These are phyloP conservation scores for Scaptomyza montana DNA, from an alignment of 1,140 invertebrate species.

Conservation along the genomic window DNA sequence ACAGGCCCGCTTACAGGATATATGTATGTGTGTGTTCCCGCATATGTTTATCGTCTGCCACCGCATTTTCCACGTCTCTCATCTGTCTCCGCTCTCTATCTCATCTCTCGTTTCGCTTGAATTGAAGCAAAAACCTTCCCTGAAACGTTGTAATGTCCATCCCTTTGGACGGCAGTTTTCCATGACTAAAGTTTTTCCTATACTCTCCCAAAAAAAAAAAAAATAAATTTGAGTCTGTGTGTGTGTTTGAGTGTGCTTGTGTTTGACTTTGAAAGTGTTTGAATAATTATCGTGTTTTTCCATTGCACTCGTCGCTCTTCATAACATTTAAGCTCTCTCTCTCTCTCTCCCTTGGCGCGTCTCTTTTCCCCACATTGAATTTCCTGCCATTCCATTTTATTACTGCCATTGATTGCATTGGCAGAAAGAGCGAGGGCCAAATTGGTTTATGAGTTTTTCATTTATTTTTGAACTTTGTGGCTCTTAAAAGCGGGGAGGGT, in stretches of 20 bases:
- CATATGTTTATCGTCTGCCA: slow-evolving; percentile 68
- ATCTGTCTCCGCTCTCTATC: background rate
- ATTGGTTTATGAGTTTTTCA: slow-evolving; percentile 56
- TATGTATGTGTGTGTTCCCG: slow-evolving; percentile 45
- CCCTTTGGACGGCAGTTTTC: slow-evolving; percentile 53
- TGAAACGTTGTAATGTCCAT: slow-evolving; percentile 30
- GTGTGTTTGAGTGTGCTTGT: slow-evolving; percentile 27
- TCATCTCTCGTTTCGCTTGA: slow-evolving; percentile 45
- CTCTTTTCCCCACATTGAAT: slow-evolving; percentile 13
- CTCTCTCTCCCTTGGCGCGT: background rate
- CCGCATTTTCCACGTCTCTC: slow-evolving; percentile 34
- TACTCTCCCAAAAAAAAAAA: slow-evolving; percentile 11
- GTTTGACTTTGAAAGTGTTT: slow-evolving; percentile 77
- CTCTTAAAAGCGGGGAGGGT: slow-evolving; percentile 9
- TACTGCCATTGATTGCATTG: slow-evolving; percentile 42
- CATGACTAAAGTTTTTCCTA: slow-evolving; percentile 47
- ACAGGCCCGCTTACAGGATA: slow-evolving; percentile 68
- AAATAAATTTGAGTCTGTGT: slow-evolving; percentile 21
- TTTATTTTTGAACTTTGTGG: slow-evolving; percentile 22
- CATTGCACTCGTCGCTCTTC: slow-evolving; percentile 11
- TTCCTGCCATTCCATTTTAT: slow-evolving; percentile 45
- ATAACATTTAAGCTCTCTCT: background rate
- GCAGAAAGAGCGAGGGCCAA: slow-evolving; percentile 11
- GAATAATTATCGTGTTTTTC: slow-evolving; percentile 77
- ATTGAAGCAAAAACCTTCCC: slow-evolving; percentile 50